Evolutionary conservation across 2,113 vertebrate species (phyloP).

Genomic region (Pyxicephalus adspersus): DNA sequence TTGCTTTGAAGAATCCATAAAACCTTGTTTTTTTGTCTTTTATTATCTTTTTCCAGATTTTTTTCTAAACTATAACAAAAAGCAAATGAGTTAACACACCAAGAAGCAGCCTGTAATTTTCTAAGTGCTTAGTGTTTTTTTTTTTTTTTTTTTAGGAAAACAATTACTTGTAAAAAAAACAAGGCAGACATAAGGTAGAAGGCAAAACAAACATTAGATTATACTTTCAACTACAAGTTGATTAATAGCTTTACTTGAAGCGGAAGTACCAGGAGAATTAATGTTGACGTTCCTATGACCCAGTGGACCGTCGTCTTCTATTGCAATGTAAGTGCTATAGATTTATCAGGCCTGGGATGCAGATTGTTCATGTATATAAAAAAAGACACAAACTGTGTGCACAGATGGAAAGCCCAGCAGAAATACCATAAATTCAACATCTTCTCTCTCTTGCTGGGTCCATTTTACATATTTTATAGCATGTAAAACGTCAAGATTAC

Average conservation of each 20-base stretch:
- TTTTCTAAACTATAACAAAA: too few relatives aligned
- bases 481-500: background rate
- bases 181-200: background rate
- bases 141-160: background rate
- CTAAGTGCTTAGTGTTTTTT: background rate
- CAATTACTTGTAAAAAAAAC: conserved; percentile 7
- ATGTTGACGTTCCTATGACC: conserved; percentile 24
- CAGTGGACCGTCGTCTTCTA: conserved; percentile 16
- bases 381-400: background rate
- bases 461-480: background rate
- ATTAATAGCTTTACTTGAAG: conserved; percentile 26
- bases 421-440: background rate
- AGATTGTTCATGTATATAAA: conserved; percentile 30
- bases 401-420: conserved; percentile 4
- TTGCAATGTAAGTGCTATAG: conserved; percentile 25
- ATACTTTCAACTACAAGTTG: background rate
- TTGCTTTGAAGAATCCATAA: too few relatives aligned
- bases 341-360: conserved; percentile 33
- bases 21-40: too few relatives aligned
- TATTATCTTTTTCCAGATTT: too few relatives aligned
- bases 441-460: background rate
- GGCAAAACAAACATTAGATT: conserved; percentile 28
- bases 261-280: conserved; percentile 22
- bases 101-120: background rate
- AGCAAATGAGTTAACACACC: too few relatives aligned